phyloP scores from a whole-genome alignment of 2,888 invertebrate genomes.

The Nebria salina region DNA sequence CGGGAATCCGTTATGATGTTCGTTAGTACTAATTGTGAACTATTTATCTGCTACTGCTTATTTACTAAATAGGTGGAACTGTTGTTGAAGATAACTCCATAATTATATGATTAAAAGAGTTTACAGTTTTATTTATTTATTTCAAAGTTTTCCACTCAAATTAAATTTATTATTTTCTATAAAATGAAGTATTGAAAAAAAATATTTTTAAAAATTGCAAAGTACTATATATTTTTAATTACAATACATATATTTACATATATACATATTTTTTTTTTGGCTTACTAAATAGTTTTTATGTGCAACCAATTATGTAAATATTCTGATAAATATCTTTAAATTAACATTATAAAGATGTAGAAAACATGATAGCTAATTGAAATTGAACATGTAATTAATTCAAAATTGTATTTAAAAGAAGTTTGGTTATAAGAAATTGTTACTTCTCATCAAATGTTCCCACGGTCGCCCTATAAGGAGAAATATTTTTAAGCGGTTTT shows the following conservation, averaged over 20 bases:
- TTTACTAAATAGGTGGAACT: background rate
- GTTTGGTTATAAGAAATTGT: background rate
- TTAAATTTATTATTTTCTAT: no score
- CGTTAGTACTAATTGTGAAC: background rate
- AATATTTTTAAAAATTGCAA: no score
- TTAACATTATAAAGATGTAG: conserved; percentile 1
- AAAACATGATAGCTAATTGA: background rate
- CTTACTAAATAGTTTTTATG: background rate
- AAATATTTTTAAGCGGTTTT: conserved; percentile 8
- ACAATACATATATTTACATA: background rate
- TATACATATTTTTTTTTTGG: background rate
- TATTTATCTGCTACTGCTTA: background rate
- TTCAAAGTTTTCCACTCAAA: background rate
- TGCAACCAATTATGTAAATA: background rate
- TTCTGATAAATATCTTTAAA: background rate
- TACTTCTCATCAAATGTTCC: conserved; percentile 12
- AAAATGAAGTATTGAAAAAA: no score
- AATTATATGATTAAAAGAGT: background rate
- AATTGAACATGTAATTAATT: background rate
- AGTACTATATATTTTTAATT: background rate
- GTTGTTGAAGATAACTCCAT: background rate
- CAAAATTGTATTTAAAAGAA: background rate
- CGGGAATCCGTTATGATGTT: background rate
- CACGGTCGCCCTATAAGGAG: conserved; percentile 2
- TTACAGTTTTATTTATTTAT: background rate